phyloP scores from a whole-genome alignment of 2,113 vertebrate genomes.

The Syngnathus floridae region DNA sequence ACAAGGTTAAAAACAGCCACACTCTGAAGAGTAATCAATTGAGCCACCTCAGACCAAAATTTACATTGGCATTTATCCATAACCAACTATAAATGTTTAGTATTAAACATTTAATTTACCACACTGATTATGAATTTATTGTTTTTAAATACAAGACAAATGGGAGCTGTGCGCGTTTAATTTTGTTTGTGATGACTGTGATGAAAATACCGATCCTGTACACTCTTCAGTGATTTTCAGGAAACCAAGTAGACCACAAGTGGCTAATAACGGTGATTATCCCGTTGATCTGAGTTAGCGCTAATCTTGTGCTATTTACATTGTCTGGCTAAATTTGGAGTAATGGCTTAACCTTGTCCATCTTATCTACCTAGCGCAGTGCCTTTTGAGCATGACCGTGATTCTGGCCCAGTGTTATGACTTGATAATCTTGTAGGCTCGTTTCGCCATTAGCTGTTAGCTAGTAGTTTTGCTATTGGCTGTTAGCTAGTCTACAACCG shows the following conservation, averaged over 20 bases:
- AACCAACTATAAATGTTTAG: not conserved
- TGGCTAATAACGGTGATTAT: not conserved
- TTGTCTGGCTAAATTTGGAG: conserved; percentile 1
- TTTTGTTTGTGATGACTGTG: not conserved
- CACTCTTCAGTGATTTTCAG: not conserved
- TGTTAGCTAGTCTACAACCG: not conserved
- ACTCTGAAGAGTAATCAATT: not conserved
- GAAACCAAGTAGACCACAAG: not conserved
- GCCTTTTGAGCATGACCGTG: not conserved
- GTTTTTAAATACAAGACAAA: not conserved
- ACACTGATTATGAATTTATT: not conserved
- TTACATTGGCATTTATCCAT: not conserved
- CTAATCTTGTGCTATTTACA: conserved; percentile 9
- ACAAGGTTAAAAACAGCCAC: conserved; percentile 4
- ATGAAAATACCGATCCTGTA: too few relatives aligned
- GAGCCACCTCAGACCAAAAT: not conserved
- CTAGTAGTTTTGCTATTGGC: not conserved
- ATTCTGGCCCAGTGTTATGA: not conserved
- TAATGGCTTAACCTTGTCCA: not conserved
- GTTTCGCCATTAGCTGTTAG: not conserved
- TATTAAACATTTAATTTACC: too few relatives aligned
- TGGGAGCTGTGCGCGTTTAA: not conserved
- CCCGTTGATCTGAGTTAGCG: conserved; percentile 7
- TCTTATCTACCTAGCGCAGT: not conserved
- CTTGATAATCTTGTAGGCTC: not conserved